These are phyloP conservation scores for Folsomia candida DNA, from an alignment of 2,888 invertebrate species.

Conservation along the genomic window DNA sequence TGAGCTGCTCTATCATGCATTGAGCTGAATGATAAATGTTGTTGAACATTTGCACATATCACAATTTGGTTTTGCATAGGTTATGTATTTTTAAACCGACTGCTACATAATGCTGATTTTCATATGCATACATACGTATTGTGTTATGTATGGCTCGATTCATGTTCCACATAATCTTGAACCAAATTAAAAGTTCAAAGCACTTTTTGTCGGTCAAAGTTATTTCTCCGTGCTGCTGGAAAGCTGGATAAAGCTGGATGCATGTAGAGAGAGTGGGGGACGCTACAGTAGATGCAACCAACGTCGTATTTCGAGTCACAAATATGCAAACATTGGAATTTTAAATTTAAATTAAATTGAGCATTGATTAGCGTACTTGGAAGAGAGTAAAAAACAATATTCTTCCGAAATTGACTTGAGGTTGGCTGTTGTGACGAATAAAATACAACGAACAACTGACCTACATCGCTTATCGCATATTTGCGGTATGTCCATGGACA, in stretches of 20 bases:
- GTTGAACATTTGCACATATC: neutral
- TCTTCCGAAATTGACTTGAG: too few relatives aligned
- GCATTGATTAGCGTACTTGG: too few relatives aligned
- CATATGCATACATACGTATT: too few relatives aligned
- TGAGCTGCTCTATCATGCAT: neutral
- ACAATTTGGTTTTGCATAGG: neutral
- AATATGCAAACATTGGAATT: too few relatives aligned
- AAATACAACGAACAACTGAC: neutral
- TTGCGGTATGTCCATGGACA: neutral
- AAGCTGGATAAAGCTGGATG: neutral
- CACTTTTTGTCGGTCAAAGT: conserved; percentile 5
- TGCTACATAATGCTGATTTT: neutral
- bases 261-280: too few relatives aligned
- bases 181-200: conserved; percentile 1
- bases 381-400: too few relatives aligned
- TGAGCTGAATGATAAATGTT: neutral
- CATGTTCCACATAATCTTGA: neutral
- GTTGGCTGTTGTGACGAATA: neutral
- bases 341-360: too few relatives aligned
- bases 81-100: neutral
- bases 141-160: neutral
- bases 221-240: neutral
- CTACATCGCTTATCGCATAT: neutral
- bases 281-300: too few relatives aligned
- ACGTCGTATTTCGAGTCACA: too few relatives aligned